Conservation (phyloP, 2,113 vertebrate species). For the Drymodes brunneopygia region DNA sequence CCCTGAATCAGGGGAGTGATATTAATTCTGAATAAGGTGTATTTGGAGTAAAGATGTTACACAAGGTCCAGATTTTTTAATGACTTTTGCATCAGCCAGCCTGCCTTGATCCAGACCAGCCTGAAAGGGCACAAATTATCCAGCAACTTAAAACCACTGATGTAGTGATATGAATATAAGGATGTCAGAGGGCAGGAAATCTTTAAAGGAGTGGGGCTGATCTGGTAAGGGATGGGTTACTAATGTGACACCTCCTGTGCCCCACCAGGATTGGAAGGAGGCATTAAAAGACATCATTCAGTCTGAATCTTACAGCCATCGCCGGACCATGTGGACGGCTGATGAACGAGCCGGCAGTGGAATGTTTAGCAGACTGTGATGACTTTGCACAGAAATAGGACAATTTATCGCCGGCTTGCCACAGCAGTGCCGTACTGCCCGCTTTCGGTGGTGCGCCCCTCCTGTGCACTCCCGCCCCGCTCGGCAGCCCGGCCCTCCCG, state of each 20-base stretch:
- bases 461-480: neutral
- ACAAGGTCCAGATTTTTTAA: neutral
- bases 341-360: constrained; percentile 55
- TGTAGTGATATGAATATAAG: neutral
- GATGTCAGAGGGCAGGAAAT: neutral
- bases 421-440: neutral
- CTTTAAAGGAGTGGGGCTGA: neutral
- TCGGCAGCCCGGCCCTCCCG: constrained; percentile 6
- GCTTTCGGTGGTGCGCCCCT: neutral
- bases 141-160: neutral
- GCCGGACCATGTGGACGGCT: neutral
- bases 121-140: neutral
- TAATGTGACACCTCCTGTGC: neutral
- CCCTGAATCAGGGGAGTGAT: neutral
- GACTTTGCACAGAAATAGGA: constrained; percentile 59
- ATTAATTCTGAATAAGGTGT: neutral
- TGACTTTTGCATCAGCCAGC: neutral
- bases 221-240: neutral
- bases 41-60: neutral
- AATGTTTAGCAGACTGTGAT: constrained; percentile 69
- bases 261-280: neutral
- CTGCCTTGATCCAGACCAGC: neutral
- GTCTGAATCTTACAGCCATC: neutral
- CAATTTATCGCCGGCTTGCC: constrained; percentile 36
- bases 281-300: neutral